A percentile compares a stretch with the other conserved stretches of the same genome.
phyloP scores from a whole-genome alignment of 2,113 vertebrate genomes.

The Gobio gobio region DNA sequence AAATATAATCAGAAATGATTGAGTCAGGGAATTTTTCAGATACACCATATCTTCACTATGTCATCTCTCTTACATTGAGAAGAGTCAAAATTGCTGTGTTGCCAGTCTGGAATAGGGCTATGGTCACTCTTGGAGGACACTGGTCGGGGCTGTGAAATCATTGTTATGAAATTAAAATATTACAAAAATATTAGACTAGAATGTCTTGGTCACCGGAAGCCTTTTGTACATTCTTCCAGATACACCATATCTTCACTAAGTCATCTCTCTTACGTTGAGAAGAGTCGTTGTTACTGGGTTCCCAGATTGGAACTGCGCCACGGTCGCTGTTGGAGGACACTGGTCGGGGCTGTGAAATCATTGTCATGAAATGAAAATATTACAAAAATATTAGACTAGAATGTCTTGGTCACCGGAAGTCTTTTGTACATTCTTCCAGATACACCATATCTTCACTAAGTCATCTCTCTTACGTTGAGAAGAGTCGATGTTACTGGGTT shows the following conservation, averaged over 20 bases:
- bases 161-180: background rate
- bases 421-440: background rate
- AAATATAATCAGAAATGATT: background rate
- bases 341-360: background rate
- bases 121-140: background rate
- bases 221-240: too few species aligned
- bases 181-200: background rate
- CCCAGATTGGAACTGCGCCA: too few species aligned
- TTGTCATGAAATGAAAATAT: background rate
- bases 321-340: background rate
- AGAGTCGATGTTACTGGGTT: background rate
- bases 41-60: background rate
- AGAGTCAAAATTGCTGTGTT: background rate
- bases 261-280: too few species aligned
- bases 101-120: background rate
- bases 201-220: too few species aligned
- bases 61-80: background rate
- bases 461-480: background rate
- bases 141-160: background rate
- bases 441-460: background rate
- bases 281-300: too few species aligned
- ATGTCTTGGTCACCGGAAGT: too few species aligned
- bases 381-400: background rate
- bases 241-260: too few species aligned
- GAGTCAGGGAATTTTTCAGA: background rate